These are phyloP conservation scores for Sphaerodactylus townsendi DNA, from an alignment of 2,113 vertebrate genomes.

Conservation along the genomic window DNA sequence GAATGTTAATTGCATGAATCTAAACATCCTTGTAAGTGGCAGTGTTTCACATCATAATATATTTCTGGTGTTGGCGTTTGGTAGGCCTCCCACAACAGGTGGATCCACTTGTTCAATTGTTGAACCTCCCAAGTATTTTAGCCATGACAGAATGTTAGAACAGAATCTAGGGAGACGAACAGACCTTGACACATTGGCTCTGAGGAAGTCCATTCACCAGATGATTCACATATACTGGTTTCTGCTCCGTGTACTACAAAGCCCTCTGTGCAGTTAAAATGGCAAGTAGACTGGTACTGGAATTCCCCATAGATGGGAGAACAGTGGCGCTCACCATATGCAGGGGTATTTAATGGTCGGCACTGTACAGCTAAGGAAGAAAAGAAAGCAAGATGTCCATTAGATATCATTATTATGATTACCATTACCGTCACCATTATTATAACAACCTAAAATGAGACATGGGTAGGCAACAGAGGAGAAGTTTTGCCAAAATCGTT, in stretches of 20 bases:
- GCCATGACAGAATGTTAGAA: not conserved
- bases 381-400: not conserved
- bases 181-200: conserved; percentile 73
- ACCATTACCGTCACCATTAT: too few species aligned
- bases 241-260: conserved; percentile 51
- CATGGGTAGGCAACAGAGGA: too few species aligned
- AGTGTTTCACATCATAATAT: not conserved
- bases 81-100: not conserved
- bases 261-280: conserved; percentile 64
- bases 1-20: not conserved
- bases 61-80: not conserved
- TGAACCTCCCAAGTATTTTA: not conserved
- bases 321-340: conserved; percentile 48
- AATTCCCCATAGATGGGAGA: conserved; percentile 8
- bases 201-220: conserved; percentile 73
- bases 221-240: conserved; percentile 52
- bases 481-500: too few species aligned
- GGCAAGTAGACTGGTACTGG: conserved; percentile 58
- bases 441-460: too few species aligned
- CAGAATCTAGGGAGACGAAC: not conserved
- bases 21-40: not conserved
- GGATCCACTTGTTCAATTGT: not conserved
- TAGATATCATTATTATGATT: not conserved
- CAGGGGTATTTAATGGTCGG: conserved; percentile 31
- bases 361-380: conserved; percentile 10